Evolutionary conservation across 1,140 invertebrate genomes (phyloP).

Genomic region (Pantala flavescens): DNA sequence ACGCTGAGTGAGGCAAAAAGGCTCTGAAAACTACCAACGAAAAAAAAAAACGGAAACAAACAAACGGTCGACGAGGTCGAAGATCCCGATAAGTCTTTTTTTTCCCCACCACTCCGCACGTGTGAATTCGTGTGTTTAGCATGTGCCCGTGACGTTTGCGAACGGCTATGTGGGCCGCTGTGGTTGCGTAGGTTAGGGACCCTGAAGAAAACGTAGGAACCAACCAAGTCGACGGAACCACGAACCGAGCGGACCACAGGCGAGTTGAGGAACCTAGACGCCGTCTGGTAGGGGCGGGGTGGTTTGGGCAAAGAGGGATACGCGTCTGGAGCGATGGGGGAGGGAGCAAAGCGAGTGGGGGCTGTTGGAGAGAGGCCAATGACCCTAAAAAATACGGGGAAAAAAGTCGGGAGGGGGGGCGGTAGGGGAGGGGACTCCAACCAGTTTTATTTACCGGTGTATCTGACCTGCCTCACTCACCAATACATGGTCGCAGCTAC

Average conservation of each 20-base stretch:
- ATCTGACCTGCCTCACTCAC: slow-evolving; percentile 2
- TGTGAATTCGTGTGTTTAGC: slow-evolving; percentile 1
- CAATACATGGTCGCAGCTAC: not conserved
- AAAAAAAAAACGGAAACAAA: not conserved
- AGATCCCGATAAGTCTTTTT: not conserved
- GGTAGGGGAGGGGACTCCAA: not conserved
- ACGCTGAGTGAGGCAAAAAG: no score
- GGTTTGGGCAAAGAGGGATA: not conserved
- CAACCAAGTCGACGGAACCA: no score
- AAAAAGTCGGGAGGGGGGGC: not conserved
- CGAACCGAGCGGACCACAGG: not conserved
- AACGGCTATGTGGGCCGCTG: not conserved
- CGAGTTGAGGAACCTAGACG: not conserved
- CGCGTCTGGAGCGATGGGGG: not conserved
- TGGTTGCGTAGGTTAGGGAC: not conserved
- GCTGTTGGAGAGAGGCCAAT: not conserved
- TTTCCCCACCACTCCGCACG: not conserved
- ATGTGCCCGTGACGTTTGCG: not conserved
- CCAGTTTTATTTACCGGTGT: slow-evolving; percentile 9
- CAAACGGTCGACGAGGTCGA: not conserved
- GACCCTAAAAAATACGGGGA: not conserved
- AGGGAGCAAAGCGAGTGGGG: not conserved
- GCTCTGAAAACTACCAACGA: not conserved
- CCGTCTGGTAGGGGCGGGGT: not conserved
- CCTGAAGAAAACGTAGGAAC: not conserved